Evolutionary conservation across 2,888 invertebrate genomes (phyloP).

Genomic region (Ganaspis brasiliensis): DNA sequence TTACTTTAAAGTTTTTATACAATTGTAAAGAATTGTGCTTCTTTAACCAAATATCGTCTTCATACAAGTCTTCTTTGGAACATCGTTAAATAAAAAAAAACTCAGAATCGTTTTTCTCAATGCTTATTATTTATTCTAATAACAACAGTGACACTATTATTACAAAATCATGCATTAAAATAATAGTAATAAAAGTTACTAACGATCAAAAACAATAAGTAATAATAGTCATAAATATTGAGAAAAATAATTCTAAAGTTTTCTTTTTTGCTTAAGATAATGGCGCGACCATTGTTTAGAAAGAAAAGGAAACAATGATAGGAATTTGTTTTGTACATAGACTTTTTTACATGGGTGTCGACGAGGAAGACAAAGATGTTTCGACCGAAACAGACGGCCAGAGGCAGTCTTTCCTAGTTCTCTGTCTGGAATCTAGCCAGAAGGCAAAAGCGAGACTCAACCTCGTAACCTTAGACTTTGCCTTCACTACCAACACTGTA

Average conservation of each 20-base stretch:
- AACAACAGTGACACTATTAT: too few species aligned
- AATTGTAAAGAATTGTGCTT: too few species aligned
- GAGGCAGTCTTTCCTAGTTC: constrained; percentile 49
- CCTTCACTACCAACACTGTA: constrained; percentile 38
- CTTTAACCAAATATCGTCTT: too few species aligned
- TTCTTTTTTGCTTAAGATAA: neutral
- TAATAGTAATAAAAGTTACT: too few species aligned
- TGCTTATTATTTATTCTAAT: too few species aligned
- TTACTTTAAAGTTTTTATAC: too few species aligned
- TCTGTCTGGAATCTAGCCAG: constrained; percentile 55
- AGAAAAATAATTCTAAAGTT: neutral
- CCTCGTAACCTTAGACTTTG: constrained; percentile 56
- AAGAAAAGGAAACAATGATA: constrained; percentile 16
- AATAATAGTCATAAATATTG: too few species aligned
- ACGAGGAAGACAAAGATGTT: constrained; percentile 51
- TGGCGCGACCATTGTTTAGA: constrained; percentile 1
- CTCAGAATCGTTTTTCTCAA: too few species aligned
- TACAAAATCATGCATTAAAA: too few species aligned
- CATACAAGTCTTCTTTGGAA: too few species aligned
- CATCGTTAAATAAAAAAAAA: too few species aligned
- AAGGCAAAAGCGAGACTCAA: constrained; percentile 46
- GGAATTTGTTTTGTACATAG: constrained; percentile 6
- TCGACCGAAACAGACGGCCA: constrained; percentile 22
- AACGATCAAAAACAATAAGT: too few species aligned
- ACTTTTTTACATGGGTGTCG: constrained; percentile 49